Percentiles rank a stretch among this genome's conserved stretches.
phyloP scores from a whole-genome alignment of 2,113 vertebrate species.

The Gopherus evgoodei region DNA sequence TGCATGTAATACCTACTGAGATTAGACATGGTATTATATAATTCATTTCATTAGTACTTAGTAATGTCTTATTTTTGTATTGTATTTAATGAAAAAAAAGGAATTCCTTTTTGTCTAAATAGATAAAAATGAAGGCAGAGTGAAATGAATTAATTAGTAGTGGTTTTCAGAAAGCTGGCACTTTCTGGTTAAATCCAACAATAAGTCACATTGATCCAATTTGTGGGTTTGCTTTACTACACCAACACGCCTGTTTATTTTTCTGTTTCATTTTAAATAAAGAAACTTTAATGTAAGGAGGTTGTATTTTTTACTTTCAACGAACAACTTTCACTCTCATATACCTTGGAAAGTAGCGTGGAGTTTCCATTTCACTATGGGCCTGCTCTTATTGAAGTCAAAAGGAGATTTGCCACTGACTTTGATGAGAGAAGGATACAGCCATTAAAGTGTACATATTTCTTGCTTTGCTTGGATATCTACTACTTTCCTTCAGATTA shows the following conservation, averaged over 20 bases:
- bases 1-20: background rate
- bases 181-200: background rate
- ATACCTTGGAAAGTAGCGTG: background rate
- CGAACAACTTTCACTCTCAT: background rate
- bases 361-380: background rate
- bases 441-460: background rate
- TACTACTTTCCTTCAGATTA: background rate
- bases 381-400: background rate
- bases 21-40: background rate
- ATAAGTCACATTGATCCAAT: background rate
- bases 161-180: background rate
- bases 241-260: background rate
- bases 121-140: background rate
- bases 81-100: background rate
- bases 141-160: background rate
- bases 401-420: background rate
- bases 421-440: background rate
- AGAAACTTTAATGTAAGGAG: background rate
- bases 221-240: background rate
- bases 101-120: background rate
- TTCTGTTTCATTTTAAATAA: background rate
- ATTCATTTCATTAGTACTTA: conserved; percentile 33
- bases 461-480: rapidly evolving
- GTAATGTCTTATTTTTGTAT: background rate
- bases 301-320: background rate